Conservation (phyloP, 2,888 invertebrate genomes). For the Agelastica alni region DNA sequence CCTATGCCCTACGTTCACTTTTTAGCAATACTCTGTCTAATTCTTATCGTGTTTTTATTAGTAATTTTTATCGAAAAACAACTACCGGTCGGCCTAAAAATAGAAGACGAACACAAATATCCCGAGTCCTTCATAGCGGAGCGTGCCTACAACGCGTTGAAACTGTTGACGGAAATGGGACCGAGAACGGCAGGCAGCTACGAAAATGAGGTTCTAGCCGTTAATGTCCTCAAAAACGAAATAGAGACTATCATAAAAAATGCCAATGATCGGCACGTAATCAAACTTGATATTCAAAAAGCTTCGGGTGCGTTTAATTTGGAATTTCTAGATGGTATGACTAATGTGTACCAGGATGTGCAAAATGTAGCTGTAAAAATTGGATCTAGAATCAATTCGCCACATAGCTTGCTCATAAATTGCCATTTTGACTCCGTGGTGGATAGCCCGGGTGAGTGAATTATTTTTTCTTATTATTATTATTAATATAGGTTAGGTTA, state of each 20-base stretch:
- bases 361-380: constrained; percentile 72
- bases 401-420: constrained; percentile 69
- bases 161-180: constrained; percentile 65
- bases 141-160: constrained; percentile 67
- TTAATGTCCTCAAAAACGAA: constrained; percentile 54
- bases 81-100: constrained; percentile 62
- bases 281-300: constrained; percentile 64
- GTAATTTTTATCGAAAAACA: constrained; percentile 64
- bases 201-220: constrained; percentile 67
- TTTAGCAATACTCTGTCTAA: constrained; percentile 59
- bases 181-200: constrained; percentile 69
- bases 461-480: too few species aligned
- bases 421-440: constrained; percentile 78
- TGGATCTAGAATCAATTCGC: constrained; percentile 60
- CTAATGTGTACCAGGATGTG: constrained; percentile 70
- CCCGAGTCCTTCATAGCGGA: constrained; percentile 64
- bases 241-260: constrained; percentile 52
- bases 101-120: constrained; percentile 52
- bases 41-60: constrained; percentile 59
- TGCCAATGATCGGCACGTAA: constrained; percentile 58
- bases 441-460: constrained; percentile 73
- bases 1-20: constrained; percentile 59
- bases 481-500: too few species aligned
- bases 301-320: constrained; percentile 72
- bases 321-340: constrained; percentile 72